Evolutionary conservation across 2,113 vertebrate genomes (phyloP), one percentile per base, ranked within the genome.

Genomic region (Malurus elegans): DNA sequence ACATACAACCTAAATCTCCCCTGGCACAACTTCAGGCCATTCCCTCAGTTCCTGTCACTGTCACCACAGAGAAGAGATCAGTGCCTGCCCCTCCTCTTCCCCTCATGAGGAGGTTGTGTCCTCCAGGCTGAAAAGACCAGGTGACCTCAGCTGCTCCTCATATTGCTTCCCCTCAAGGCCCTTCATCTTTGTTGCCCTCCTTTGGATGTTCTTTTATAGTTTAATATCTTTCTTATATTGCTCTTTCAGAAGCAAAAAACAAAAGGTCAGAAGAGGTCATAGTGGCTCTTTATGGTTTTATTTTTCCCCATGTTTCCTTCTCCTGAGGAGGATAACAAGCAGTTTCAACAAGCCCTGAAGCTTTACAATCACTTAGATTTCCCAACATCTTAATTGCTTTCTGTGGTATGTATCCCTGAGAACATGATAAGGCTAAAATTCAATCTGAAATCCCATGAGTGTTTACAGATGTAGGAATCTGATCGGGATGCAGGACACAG

Each of bases 351-450:
- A 92, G 51, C 56, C 50, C 58, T 85, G 58, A 79, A 85, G 67
- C 79, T 71, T 93, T 79, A 88, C 61, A 88, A 29, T 74, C 65
- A 28, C 60, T 86, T 67, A 60, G 36, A 67, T 89, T 95, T 86
- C 76, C 45, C 70, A 93, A 64, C 23, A 53, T 71, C 47, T 73
- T 80, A 88, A 95, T 57, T 86, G 57, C 51, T 86, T 88, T 93
- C 57, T 73, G 65, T 90, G 53, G 60, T 92, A 56, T 44, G 12
- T 44, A 47, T 75, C 82, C 51, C 0, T 47, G 79, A 86, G 48
- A 90, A 44, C 1, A 0, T 29, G 79, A 82, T 86, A 85, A 88
- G 31, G 60, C 36, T 80, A 60, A 92, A 88, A 82, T 82, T 88
- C 60, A 40, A 25, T 56, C 69, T 7, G 12, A 86, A 88, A 92